Evolutionary conservation across 2,888 invertebrate species (phyloP), one percentile per base, ranked within the genome.

Genomic region (Euzophera pinguis): DNA sequence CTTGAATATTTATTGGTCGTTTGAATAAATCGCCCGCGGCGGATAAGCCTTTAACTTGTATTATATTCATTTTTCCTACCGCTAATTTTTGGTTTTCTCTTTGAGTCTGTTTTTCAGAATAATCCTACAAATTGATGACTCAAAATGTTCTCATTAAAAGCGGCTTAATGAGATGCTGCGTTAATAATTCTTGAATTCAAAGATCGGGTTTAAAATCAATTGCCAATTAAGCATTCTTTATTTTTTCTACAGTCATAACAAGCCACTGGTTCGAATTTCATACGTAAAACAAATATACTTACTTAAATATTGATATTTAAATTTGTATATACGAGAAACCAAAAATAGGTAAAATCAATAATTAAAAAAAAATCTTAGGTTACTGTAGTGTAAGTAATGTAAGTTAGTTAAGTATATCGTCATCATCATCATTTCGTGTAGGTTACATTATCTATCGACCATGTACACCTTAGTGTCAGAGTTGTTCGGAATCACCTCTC

Each of bases 1-100:
- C 75, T 78, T 88, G 88, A 86, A 88, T 88, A 88, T 88, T 87
- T 87, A 88, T 87, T 84, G 85, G 84, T 86, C 86, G 84, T 87
- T 87, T 85, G 86, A 86, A 86, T 86, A 87, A 85, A 85, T 84
- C 83, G 84, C 81, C 67, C 64, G 75, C 75, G 74, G 81, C 74
- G 76, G 71, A 78, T 82, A 81, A 82, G 79, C 82, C 81, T 78
- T 79, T 81, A 79, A 77, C 82, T 81, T 81, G 78, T 75, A 75
- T 82, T 78, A 81, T 78, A 75, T 78, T 76, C 75, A 75, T 81
- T 81, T 80, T 81, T 77, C 64, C 68, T 61, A 64, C 68, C 63
- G 66, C 64, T 66, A 72, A 78, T 78, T 75, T 76, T 73, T 65
- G 63, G 62, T 63, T 67, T 54, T 61, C 60, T 60, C 59, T 64